A percentile compares a stretch with the other conserved stretches of the same genome.
Evolutionary conservation across 2,888 invertebrate genomes (phyloP).

Genomic region (Torymus auratus): DNA sequence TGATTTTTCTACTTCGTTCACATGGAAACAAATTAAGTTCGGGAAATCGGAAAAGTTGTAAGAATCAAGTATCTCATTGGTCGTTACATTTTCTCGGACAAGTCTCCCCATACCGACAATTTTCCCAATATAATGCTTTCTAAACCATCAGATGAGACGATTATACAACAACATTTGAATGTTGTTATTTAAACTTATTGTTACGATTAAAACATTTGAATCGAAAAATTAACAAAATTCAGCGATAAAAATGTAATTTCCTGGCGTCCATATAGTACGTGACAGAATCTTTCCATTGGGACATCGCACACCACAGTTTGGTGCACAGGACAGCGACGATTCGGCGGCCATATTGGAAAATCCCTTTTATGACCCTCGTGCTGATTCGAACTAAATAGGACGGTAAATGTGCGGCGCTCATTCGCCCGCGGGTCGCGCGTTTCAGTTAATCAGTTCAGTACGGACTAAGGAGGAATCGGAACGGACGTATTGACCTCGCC

Average conservation of each 20-base stretch:
- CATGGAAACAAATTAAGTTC: constrained; percentile 22
- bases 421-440: constrained; percentile 7
- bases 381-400: constrained; percentile 4
- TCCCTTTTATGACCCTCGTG: constrained; percentile 35
- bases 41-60: constrained; percentile 1
- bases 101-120: constrained; percentile 7
- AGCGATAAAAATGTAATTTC: no score
- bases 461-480: not conserved
- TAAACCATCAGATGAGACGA: not conserved
- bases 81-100: constrained; percentile 8
- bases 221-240: no score
- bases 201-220: no score
- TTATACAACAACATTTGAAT: not conserved
- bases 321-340: not conserved
- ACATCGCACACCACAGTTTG: not conserved
- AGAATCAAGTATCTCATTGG: constrained; percentile 28
- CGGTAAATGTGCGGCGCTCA: not conserved
- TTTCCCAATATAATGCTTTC: constrained; percentile 36
- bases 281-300: no score
- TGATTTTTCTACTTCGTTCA: constrained; percentile 1
- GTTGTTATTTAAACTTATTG: no score
- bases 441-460: no score
- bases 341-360: constrained; percentile 53
- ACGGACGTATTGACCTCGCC: not conserved
- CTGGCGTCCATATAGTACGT: no score